Base-by-base conservation (phyloP, 2,797 vertebrate genomes). In the Pangasius djambal region DNA sequence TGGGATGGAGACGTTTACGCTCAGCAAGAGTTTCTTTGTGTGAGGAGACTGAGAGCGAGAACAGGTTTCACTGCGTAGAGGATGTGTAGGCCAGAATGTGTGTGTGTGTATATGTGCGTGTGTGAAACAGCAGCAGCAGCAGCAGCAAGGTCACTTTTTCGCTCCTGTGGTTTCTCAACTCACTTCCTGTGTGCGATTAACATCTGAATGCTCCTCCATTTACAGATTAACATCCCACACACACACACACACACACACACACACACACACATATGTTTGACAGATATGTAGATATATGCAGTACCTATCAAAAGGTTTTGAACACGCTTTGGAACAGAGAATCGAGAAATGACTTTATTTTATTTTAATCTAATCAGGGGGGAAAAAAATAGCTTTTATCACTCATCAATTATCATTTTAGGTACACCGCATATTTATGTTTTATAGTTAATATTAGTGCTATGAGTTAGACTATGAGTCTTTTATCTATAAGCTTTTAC, bases 121-220 rank as follows among this genome's bases (percentile, higher is more conserved):
- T 79, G 69, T 84, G 44, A 34, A 89, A 70, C n/a, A n/a, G 88
- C 83, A 74, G 88, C 83, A 74, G 44, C 31, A 34, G 61, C 75
- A 59, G 88, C 75, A 75, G 70, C 94, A 96, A 96, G 92, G 94
- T 96, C 95, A 95, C 94, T 91, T 72, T 93, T 69, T 93, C 94
- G 93, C 93, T 93, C 90, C 86, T 92, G 93, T 94, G 93, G 94
- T 95, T 96, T 96, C 91, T 92, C 92, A 93, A 91, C 92, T 95
- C 91, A 93, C 94, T 96, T 96, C 95, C 94, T 96, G 93, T 93
- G 77, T 93, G 88, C 92, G 95, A 94, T 94, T 94, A 90, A 34
- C 91, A 93, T 95, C 92, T 92, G 10, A 92, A 91, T 92, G 94
- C 94, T 93, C 93, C 93, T 93, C 94, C 94, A 95, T 94, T 93